A percentile compares a stretch with the other conserved stretches of the same genome.
These are phyloP conservation scores for Xylophagus ater DNA, from an alignment of 2,888 invertebrate species.

Conservation along the genomic window DNA sequence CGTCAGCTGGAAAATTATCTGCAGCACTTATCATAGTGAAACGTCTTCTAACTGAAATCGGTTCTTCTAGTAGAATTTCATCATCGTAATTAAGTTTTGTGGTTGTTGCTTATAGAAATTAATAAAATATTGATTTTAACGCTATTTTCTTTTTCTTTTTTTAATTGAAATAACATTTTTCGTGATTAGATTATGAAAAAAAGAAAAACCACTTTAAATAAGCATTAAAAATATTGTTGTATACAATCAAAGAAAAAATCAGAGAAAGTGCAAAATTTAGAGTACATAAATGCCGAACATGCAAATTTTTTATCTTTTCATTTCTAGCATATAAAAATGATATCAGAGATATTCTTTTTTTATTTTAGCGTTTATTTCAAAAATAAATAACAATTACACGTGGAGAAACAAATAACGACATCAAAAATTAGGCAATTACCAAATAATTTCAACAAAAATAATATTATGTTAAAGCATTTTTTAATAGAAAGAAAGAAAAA, in stretches of 20 bases:
- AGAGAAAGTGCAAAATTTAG: no score
- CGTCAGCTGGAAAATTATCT: constrained; percentile 28
- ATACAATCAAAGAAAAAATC: no score
- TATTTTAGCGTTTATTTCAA: no score
- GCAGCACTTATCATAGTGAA: constrained; percentile 33
- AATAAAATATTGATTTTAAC: no score
- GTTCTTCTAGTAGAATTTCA: constrained; percentile 22
- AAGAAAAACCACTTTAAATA: no score
- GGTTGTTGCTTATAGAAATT: constrained; percentile 9
- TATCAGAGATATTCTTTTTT: no score
- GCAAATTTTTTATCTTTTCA: constrained; percentile 6
- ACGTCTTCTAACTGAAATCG: constrained; percentile 29
- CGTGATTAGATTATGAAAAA: no score
- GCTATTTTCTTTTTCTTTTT: no score
- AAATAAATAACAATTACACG: constrained; percentile 4
- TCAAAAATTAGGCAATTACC: neutral
- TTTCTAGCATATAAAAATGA: no score
- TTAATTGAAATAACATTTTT: no score
- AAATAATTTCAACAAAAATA: neutral
- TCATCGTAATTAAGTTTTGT: constrained; percentile 18
- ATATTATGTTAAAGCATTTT: neutral
- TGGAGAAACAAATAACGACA: constrained; percentile 4
- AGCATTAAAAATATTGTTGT: no score
- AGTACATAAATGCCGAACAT: constrained; percentile 8
- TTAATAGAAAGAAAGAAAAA: neutral